A percentile compares a stretch with the other conserved stretches of the same genome.
Evolutionary conservation across 2,888 invertebrate species (phyloP).

Genomic region (Cantharis flavilabris): DNA sequence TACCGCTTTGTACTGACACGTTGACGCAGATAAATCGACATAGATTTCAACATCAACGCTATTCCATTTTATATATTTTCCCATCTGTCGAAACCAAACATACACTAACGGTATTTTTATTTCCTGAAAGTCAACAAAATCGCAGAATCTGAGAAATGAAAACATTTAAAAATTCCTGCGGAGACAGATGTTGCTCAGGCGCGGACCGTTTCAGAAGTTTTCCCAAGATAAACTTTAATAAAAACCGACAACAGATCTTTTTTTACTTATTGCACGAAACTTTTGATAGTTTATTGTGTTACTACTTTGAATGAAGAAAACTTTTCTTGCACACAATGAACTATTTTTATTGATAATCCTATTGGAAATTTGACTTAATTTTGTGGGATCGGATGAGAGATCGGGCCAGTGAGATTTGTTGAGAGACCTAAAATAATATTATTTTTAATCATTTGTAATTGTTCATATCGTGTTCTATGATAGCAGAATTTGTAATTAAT

Average conservation of each 20-base stretch:
- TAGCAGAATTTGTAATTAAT: background rate
- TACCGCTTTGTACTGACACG: slow-evolving; percentile 31
- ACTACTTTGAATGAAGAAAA: background rate
- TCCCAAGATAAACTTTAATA: slow-evolving; percentile 17
- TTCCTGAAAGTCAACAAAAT: slow-evolving; percentile 24
- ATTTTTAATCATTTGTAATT: background rate
- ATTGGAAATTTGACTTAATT: background rate
- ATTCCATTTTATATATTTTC: slow-evolving; percentile 31
- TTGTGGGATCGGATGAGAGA: background rate
- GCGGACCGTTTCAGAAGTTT: slow-evolving; percentile 15
- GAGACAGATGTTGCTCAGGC: slow-evolving; percentile 12
- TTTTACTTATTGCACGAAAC: slow-evolving; percentile 4
- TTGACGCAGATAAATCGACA: slow-evolving; percentile 32
- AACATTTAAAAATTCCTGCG: slow-evolving; percentile 23
- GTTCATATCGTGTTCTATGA: background rate
- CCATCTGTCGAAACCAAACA: slow-evolving; percentile 29
- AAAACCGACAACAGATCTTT: slow-evolving; percentile 16
- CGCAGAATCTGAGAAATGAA: slow-evolving; percentile 18
- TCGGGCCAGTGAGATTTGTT: background rate
- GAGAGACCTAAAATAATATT: background rate
- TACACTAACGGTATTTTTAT: slow-evolving; percentile 26
- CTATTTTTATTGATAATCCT: background rate
- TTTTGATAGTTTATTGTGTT: background rate
- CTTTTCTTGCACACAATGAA: background rate
- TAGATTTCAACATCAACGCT: slow-evolving; percentile 31